Base-by-base conservation (phyloP, 2,888 invertebrate genomes). In the Junonia oenone region DNA sequence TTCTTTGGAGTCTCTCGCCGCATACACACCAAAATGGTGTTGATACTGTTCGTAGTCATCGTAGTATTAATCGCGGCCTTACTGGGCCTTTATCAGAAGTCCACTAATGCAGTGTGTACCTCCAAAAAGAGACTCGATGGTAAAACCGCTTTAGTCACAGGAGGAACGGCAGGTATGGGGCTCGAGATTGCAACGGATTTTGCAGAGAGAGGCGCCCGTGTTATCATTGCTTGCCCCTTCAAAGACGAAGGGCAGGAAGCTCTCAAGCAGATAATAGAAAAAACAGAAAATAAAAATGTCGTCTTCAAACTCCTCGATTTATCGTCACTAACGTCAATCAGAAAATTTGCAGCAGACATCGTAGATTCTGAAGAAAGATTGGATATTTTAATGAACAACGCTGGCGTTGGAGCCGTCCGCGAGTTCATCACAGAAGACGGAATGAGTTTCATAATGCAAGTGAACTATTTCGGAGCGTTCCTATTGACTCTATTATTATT, bases 381-480 rank as follows among this genome's bases (percentile, higher is more conserved):
- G 56, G 94, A 97, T 76, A 93, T 97, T 6, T 82, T 98, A 6
- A 92, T 97, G 49, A 97, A 97, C 74, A 97, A 97, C 73, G 97
- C 97, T 0, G 97, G 97, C 1, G 94, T 94, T 0, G 92, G 94
- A 58, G 86, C 91, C 0, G 91, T 92, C 63, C 81, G 78, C 4
- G 92, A 75, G 1, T 58, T 56, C 2, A 83, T 91, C 55, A 95
- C 95, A 26, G 92, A 93, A 65, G 97, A 98, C 69, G 96, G 95
- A 0, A 81, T 98, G 57, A 97, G 97, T 74, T 83, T 93, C 61
- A 95, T 95, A 4, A 96, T 97, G 94, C 97, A 95, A 35, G 96
- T 97, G 2, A 98, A 98, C 78, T 96, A 97, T 69, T 96, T 95
- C 76, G 98, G 98, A 0, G 96, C 96, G 19, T 98, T 98, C 75